These are phyloP conservation scores for Danionella cerebrum DNA, from an alignment of 2,113 vertebrate species.

Conservation along the genomic window DNA sequence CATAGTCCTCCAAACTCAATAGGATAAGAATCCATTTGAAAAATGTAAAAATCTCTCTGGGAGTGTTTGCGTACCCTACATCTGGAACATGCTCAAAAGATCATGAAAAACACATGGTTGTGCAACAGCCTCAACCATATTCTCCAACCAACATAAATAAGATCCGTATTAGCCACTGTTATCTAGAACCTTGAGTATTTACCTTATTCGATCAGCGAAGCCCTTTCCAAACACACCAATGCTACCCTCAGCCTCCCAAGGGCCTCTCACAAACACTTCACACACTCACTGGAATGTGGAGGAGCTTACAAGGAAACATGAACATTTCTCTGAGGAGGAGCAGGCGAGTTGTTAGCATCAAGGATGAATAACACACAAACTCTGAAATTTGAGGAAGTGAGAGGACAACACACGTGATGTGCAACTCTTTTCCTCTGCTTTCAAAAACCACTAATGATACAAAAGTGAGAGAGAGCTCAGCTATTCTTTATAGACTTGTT, in stretches of 20 bases:
- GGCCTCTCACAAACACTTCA: slow-evolving; percentile 35
- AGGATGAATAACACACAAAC: too few species aligned
- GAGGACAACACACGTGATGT: background rate
- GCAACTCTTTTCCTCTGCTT: background rate
- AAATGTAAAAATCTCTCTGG: too few species aligned
- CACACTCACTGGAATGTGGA: slow-evolving; percentile 46
- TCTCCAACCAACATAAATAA: too few species aligned
- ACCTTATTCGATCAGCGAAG: slow-evolving; percentile 53
- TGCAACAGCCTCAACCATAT: too few species aligned
- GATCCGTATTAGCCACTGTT: too few species aligned
- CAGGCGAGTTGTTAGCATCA: too few species aligned
- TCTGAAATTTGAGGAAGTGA: slow-evolving; percentile 23
- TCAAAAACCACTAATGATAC: background rate
- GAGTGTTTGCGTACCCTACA: too few species aligned
- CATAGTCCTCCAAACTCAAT: too few species aligned
- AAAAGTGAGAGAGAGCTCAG: background rate
- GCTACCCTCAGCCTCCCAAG: slow-evolving; percentile 43
- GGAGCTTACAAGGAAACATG: slow-evolving; percentile 50
- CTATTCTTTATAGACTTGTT: too few species aligned
- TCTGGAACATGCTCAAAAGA: too few species aligned
- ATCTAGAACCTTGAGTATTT: slow-evolving; percentile 39
- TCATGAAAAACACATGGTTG: too few species aligned
- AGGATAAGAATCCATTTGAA: too few species aligned
- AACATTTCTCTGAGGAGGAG: slow-evolving; percentile 50
- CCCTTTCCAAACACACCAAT: slow-evolving; percentile 25